A percentile compares a stretch with the other conserved stretches of the same genome.
These are phyloP conservation scores for Tragulus kanchil DNA, from an alignment of 2,113 vertebrate genomes.

Conservation along the genomic window DNA sequence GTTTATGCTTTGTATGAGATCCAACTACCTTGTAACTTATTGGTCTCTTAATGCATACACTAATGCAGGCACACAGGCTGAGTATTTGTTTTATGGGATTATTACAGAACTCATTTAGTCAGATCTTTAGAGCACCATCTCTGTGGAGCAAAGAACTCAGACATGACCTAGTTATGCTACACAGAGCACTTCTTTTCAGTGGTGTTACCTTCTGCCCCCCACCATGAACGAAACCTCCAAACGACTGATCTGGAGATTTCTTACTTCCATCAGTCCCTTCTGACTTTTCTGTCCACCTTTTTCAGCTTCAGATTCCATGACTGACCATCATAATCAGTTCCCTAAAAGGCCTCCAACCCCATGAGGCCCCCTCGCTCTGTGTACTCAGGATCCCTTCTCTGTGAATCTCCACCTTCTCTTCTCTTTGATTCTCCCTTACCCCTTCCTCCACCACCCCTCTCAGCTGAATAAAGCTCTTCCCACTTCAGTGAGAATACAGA, in stretches of 20 bases:
- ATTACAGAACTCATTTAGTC: not conserved
- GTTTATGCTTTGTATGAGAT: not conserved
- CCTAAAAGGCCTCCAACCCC: not conserved
- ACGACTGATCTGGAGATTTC: not conserved
- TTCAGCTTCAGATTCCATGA: not conserved
- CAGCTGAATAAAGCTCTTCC: not conserved
- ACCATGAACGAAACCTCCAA: not conserved
- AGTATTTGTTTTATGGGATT: not conserved
- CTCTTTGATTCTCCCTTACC: not conserved
- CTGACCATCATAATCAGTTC: not conserved
- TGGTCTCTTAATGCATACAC: not conserved
- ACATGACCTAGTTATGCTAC: not conserved
- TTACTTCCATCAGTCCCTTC: not conserved
- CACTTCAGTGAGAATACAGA: not conserved
- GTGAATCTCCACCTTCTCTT: not conserved
- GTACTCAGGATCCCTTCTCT: not conserved
- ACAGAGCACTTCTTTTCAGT: not conserved
- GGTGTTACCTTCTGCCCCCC: rapidly evolving
- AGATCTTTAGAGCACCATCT: not conserved
- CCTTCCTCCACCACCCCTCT: not conserved
- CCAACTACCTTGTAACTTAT: constrained; percentile 14
- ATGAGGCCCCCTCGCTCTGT: not conserved
- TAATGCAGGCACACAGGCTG: not conserved
- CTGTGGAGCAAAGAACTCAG: not conserved
- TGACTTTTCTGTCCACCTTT: not conserved